Conservation (phyloP, 30 jellyfish, hydroid and myxozoan genomes). For the Pelagia noctiluca region DNA sequence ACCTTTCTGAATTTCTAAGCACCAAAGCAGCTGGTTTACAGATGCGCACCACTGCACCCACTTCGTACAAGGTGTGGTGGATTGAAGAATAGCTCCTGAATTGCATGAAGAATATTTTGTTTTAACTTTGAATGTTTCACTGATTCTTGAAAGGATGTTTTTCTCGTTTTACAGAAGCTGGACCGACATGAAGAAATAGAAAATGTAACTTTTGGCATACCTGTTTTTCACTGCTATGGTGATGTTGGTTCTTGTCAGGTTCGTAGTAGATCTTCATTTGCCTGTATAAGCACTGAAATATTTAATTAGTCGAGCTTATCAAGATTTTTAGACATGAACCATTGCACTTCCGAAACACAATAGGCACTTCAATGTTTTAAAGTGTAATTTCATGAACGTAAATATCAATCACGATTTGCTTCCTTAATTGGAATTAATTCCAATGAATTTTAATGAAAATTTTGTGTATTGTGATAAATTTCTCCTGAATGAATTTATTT, state of each 20-base stretch:
- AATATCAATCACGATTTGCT: too few relatives aligned
- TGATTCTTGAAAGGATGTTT: constrained; percentile 9
- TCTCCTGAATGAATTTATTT: too few relatives aligned
- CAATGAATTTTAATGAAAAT: too few relatives aligned
- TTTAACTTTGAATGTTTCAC: not conserved
- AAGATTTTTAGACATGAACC: not conserved
- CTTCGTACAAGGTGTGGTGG: too few relatives aligned
- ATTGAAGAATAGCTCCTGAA: constrained; percentile 14
- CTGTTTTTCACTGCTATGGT: constrained; percentile 51
- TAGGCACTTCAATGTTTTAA: too few relatives aligned
- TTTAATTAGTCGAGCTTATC: not conserved
- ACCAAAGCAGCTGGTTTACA: too few relatives aligned
- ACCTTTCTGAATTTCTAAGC: too few relatives aligned
- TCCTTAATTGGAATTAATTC: too few relatives aligned
- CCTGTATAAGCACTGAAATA: not conserved
- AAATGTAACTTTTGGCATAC: constrained; percentile 38
- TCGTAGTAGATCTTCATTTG: not conserved
- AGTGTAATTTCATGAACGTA: too few relatives aligned
- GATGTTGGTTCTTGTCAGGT: constrained; percentile 45
- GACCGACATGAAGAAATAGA: constrained; percentile 17
- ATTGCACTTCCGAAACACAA: too few relatives aligned
- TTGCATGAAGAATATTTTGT: constrained; percentile 10
- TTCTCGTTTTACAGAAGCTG: constrained; percentile 19
- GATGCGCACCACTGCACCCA: too few relatives aligned
- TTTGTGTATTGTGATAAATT: too few relatives aligned